Evolutionary conservation across 2,888 invertebrate species (phyloP), one percentile per base, ranked within the genome.

Genomic region (Neelides folsomi): DNA sequence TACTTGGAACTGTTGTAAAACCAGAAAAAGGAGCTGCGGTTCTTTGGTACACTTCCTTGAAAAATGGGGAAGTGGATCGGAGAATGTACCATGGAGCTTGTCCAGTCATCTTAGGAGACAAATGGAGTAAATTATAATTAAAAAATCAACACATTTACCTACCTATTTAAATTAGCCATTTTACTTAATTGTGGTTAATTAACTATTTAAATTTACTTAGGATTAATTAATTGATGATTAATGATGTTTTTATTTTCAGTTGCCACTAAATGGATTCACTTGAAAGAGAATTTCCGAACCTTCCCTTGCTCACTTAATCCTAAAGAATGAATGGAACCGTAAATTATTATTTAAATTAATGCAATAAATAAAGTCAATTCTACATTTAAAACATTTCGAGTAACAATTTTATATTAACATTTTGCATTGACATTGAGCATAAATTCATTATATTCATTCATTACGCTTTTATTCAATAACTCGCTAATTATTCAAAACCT

Each of bases 41-140:
- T 1, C 66, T 66, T 49, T 67, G 67, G 67, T 65, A 63, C 58
- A 67, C 66, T 49, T 55, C 66, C 9, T 52, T 63, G 45, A 56
- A 57, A 9, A 64, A 66, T 54, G 65, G 65, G 4, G 42, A 56
- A 5, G 66, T 65, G 12, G 65, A 67, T 51, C 62, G 61, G 7
- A 51, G 62, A 19, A 67, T 66, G 6, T 45, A 65, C 12, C 67
- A 67, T 43, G 66, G 66, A 10, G 66, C 63, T 15, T 66, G 66
- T 44, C 65, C 66, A 18, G 66, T 66, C 1, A 56, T 67, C 9
- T 60, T 61, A n/a, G 66, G 66, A 41, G 63, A 65, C 37, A 67
- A 67, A 60, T 67, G 66, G 66, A 65, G 64, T 65, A 57, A 58
- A 59, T 39, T 20, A 43, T 41, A 43, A 20, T 15, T 39, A 42